Percentiles rank a stretch among this genome's conserved stretches.
These are phyloP conservation scores for Dendrolimus pini DNA, from an alignment of 2,888 invertebrate genomes.

Conservation along the genomic window DNA sequence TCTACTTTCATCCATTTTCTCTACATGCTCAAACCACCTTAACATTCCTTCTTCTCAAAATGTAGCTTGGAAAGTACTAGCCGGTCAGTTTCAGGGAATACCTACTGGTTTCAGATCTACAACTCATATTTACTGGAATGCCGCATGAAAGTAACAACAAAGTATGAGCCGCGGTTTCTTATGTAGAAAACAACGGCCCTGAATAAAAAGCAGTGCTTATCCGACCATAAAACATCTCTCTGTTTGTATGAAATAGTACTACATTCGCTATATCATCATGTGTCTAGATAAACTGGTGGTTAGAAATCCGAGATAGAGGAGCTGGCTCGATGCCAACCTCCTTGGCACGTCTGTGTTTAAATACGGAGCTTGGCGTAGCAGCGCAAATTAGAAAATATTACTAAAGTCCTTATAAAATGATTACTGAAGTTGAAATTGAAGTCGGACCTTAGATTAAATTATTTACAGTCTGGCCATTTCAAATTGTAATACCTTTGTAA, in stretches of 20 bases:
- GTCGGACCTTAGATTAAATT: too few relatives aligned
- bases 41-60: too few relatives aligned
- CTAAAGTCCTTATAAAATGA: background rate
- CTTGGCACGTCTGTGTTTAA: conserved; percentile 38
- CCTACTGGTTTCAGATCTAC: too few relatives aligned
- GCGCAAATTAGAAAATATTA: conserved; percentile 34
- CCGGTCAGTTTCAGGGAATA: too few relatives aligned
- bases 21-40: too few relatives aligned
- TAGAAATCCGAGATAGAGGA: conserved; percentile 40
- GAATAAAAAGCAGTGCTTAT: conserved; percentile 30
- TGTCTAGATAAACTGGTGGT: conserved; percentile 39
- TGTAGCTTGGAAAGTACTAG: too few relatives aligned
- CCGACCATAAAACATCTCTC: conserved; percentile 31
- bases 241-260: conserved; percentile 21
- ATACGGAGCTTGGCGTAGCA: conserved; percentile 21
- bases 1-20: too few relatives aligned
- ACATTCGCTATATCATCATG: conserved; percentile 15
- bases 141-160: conserved; percentile 21
- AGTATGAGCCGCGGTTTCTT: conserved; percentile 31
- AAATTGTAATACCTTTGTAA: too few relatives aligned
- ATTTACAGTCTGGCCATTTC: too few relatives aligned
- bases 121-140: background rate
- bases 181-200: conserved; percentile 45
- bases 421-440: background rate
- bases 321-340: conserved; percentile 47